These are phyloP conservation scores for Myopa tessellatipennis DNA, from an alignment of 2,888 invertebrate genomes.

Conservation along the genomic window DNA sequence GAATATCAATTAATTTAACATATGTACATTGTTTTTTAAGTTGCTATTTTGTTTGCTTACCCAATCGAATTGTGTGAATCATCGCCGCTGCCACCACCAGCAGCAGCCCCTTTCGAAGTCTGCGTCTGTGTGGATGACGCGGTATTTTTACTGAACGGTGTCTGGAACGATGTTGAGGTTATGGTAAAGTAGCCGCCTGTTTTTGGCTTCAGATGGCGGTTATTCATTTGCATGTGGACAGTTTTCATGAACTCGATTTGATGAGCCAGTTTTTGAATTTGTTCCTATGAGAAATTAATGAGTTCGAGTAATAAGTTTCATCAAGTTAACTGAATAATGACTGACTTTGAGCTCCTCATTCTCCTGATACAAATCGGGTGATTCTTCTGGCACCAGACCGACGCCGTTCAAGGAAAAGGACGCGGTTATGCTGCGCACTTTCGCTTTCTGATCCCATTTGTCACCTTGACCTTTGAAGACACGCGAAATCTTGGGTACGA, in stretches of 20 bases:
- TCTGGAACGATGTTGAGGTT: constrained; percentile 70
- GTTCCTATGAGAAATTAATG: constrained; percentile 73
- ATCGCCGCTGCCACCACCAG: constrained; percentile 52
- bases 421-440: constrained; percentile 85
- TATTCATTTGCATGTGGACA: constrained; percentile 93
- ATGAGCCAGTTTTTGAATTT: constrained; percentile 89
- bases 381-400: constrained; percentile 85
- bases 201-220: constrained; percentile 86
- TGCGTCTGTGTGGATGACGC: constrained; percentile 66
- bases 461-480: constrained; percentile 88
- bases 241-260: constrained; percentile 95
- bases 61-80: constrained; percentile 60
- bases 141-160: constrained; percentile 64
- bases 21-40: too few relatives aligned
- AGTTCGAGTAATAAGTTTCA: neutral
- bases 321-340: neutral
- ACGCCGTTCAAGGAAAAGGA: constrained; percentile 89
- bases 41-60: constrained; percentile 50
- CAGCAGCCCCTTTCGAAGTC: constrained; percentile 57
- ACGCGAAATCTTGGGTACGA: constrained; percentile 76
- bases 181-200: constrained; percentile 84
- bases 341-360: constrained; percentile 89
- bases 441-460: constrained; percentile 88
- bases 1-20: too few relatives aligned
- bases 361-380: constrained; percentile 88